A percentile compares a stretch with the other conserved stretches of the same genome.
Evolutionary conservation across 2,113 vertebrate species (phyloP).

Genomic region (Opisthocomus hoazin): DNA sequence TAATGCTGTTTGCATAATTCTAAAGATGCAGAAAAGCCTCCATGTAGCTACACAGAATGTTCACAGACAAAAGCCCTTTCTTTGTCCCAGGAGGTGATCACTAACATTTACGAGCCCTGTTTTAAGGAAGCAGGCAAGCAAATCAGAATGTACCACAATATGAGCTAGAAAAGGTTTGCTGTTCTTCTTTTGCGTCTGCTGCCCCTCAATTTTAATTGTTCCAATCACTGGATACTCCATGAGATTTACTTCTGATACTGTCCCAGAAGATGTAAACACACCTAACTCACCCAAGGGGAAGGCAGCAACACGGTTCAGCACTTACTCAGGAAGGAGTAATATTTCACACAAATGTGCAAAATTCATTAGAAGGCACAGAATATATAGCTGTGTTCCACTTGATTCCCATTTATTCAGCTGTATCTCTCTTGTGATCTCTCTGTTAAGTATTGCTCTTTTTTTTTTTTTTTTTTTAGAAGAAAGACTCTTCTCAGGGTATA

Average conservation of each 20-base stretch:
- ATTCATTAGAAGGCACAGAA: constrained; percentile 43
- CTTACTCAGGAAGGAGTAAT: not conserved
- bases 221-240: not conserved
- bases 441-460: not conserved
- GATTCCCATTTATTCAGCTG: not conserved
- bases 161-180: not conserved
- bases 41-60: not conserved
- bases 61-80: not conserved
- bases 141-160: not conserved
- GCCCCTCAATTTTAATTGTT: not conserved
- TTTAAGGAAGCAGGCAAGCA: not conserved
- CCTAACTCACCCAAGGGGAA: not conserved
- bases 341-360: constrained; percentile 1
- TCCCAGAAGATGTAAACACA: not conserved
- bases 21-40: not conserved
- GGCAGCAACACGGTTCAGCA: not conserved
- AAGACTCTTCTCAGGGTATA: not conserved
- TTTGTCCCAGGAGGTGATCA: not conserved
- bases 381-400: not conserved
- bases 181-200: not conserved
- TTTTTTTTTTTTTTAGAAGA: not conserved
- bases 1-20: not conserved
- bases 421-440: not conserved
- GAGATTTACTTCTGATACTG: not conserved
- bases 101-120: not conserved